phyloP scores from a whole-genome alignment of 2,797 vertebrate genomes.

The Clarias laeviceps region DNA sequence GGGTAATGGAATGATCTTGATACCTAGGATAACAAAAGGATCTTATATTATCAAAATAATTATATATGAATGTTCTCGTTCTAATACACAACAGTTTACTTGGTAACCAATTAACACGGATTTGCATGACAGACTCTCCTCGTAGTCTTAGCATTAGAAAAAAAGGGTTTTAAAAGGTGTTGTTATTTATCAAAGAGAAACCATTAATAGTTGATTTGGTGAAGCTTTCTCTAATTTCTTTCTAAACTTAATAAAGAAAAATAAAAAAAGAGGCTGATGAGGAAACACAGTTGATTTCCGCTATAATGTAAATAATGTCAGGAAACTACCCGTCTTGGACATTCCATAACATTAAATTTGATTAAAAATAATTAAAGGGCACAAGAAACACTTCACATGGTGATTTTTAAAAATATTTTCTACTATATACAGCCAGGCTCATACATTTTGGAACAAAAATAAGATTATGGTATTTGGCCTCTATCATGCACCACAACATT shows the following conservation, averaged over 20 bases:
- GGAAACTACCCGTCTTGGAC: not conserved
- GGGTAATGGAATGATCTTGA: slow-evolving; percentile 92
- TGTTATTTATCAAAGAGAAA: not conserved
- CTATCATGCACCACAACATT: too few relatives aligned
- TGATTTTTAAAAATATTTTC: not conserved
- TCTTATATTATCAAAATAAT: too few relatives aligned
- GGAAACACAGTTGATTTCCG: not conserved
- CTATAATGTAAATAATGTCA: not conserved
- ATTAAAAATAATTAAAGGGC: not conserved
- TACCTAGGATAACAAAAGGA: slow-evolving; percentile 69
- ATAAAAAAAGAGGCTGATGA: not conserved
- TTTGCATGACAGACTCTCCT: not conserved
- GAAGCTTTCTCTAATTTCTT: not conserved
- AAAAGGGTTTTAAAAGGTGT: not conserved
- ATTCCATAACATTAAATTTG: not conserved
- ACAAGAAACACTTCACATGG: not conserved
- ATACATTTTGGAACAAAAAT: too few relatives aligned
- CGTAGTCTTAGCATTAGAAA: not conserved
- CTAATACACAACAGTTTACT: not conserved
- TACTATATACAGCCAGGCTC: not conserved
- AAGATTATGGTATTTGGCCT: too few relatives aligned
- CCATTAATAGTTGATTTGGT: not conserved
- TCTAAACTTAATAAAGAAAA: not conserved
- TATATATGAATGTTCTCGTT: not conserved
- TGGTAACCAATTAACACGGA: not conserved